Evolutionary conservation across 2,113 vertebrate species (phyloP), one percentile per base, ranked within the genome.

Genomic region (Apaloderma vittatum): DNA sequence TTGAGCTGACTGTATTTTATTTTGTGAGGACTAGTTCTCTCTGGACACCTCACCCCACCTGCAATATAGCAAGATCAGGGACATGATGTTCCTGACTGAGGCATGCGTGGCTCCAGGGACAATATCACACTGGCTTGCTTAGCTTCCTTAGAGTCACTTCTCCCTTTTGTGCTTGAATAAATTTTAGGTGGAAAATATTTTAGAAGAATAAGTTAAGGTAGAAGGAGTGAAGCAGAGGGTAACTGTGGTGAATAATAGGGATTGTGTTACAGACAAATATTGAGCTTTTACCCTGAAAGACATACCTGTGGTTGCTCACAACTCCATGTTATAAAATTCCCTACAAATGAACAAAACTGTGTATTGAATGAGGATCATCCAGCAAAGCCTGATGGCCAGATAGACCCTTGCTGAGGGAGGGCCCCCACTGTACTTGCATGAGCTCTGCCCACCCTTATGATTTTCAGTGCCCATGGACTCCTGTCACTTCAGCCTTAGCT

Each of bases 111-210:
- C 21, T 66, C 65, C 65, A 81, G 51, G 66, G 43, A 54, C 66
- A 55, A 32, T 15, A 68, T 65, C 29, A 7, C 0, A 0, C 46
- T 82, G 66, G 12, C 63, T 88, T 32, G 32, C 18, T 72, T 32
- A 34, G 5, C 17, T 83, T 68, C 63, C 79, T 37, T 32, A 55
- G 30, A 23, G 23, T 57, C 30, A 21, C 17, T 63, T 62, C 58
- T 91, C 48, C 62, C 90, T 82, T 15, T 36, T 76, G 45, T n/a
- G 10, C 27, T 86, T 75, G 52, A 65, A 82, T 27, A 75, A 23
- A 62, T n/a, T 77, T 90, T 54, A 36, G 8, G 20, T 48, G n/a
- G 65, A 77, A 93, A 93, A 88, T 79, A 34, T 15, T 59, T 13
- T 2, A 46, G 37, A 68, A 75, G 57, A 86, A 63, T 75, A 61